These are phyloP conservation scores for Balanococcus diminutus DNA, from an alignment of 2,888 invertebrate species.

Conservation along the genomic window DNA sequence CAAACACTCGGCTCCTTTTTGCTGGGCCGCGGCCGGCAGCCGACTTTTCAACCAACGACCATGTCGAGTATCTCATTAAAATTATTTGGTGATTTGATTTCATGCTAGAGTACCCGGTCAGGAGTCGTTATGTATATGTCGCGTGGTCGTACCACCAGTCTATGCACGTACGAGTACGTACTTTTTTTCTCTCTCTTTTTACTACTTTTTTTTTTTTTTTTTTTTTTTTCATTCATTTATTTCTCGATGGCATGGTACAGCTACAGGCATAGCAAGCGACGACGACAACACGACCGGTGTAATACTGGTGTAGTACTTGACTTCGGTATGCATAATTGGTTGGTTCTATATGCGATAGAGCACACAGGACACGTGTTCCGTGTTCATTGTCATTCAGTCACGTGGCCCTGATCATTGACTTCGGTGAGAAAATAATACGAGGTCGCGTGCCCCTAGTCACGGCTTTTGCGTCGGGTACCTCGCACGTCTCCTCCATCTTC, in stretches of 20 bases:
- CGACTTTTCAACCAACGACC: not conserved
- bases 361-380: constrained; percentile 30
- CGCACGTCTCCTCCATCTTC: too few species aligned
- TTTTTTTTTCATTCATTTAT: not conserved
- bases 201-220: not conserved
- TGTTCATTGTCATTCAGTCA: constrained; percentile 44
- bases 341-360: not conserved
- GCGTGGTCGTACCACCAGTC: not conserved
- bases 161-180: not conserved
- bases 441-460: constrained; percentile 45
- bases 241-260: not conserved
- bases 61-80: constrained; percentile 36
- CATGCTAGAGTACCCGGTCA: not conserved
- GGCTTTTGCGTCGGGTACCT: not conserved
- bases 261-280: not conserved
- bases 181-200: not conserved
- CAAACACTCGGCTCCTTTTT: not conserved
- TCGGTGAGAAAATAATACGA: constrained; percentile 46
- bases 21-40: not conserved
- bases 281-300: too few species aligned
- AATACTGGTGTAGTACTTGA: not conserved
- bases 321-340: constrained; percentile 18
- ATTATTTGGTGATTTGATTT: constrained; percentile 32
- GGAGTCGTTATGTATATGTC: constrained; percentile 33
- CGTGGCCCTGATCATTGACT: constrained; percentile 55